Percentiles rank a stretch among this genome's conserved stretches.
These are phyloP conservation scores for Acrocyrtus sp. DNA, from an alignment of 2,888 invertebrate genomes.

Conservation along the genomic window DNA sequence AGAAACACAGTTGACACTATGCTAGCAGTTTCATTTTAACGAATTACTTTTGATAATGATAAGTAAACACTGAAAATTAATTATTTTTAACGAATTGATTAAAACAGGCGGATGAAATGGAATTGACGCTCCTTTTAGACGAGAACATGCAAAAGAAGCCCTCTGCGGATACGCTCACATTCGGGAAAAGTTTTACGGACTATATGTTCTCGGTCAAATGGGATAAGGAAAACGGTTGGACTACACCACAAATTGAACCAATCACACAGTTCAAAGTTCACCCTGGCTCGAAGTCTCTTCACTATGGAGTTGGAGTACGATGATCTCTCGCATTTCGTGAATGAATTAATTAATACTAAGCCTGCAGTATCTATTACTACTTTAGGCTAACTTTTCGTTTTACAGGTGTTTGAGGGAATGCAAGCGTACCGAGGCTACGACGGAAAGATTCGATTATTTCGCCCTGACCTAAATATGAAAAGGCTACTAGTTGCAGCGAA, in stretches of 20 bases:
- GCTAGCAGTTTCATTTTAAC: no score
- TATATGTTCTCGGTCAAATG: slow-evolving; percentile 95
- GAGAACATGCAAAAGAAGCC: slow-evolving; percentile 83
- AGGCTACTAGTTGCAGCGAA: slow-evolving; percentile 89
- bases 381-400: no score
- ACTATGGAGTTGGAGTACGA: slow-evolving; percentile 94
- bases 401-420: slow-evolving; percentile 96
- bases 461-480: slow-evolving; percentile 94
- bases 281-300: slow-evolving; percentile 95
- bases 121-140: slow-evolving; percentile 79
- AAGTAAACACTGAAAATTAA: no score
- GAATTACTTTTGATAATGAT: no score
- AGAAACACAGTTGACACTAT: no score
- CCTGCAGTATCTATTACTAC: slow-evolving; percentile 53
- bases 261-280: slow-evolving; percentile 89
- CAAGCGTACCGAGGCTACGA: slow-evolving; percentile 96
- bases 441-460: slow-evolving; percentile 90
- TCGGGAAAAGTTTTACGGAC: slow-evolving; percentile 94
- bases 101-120: slow-evolving; percentile 76
- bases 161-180: slow-evolving; percentile 80
- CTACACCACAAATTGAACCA: slow-evolving; percentile 87
- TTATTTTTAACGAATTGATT: no score
- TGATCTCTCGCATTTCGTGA: no score
- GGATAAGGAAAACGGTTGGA: slow-evolving; percentile 88
- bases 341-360: no score